Conservation (phyloP, 2,797 vertebrate genomes). For the Pangasius larnaudii region DNA sequence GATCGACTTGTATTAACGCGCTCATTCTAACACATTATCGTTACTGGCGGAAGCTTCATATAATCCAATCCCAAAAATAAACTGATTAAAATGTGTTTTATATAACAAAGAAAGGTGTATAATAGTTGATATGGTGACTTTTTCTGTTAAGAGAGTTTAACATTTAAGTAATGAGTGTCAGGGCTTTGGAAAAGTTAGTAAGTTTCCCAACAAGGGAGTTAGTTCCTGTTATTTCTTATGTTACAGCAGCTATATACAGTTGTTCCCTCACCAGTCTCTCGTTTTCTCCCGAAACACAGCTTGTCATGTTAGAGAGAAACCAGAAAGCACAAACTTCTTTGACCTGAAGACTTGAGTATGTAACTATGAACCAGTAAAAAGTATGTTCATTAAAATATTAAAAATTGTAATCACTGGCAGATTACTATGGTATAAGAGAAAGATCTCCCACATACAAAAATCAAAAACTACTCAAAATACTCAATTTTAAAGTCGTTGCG, state of each 20-base stretch:
- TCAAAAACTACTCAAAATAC: background rate
- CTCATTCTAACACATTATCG: background rate
- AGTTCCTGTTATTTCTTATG: background rate
- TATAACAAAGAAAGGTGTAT: no score
- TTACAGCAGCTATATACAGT: background rate
- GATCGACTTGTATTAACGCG: background rate
- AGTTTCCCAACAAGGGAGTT: background rate
- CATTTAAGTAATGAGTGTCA: background rate
- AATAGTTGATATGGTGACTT: background rate
- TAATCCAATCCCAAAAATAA: background rate
- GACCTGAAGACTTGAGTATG: background rate
- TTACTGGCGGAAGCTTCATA: background rate
- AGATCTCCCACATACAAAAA: background rate
- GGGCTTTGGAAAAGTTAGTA: background rate
- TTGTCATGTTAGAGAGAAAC: background rate
- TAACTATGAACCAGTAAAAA: background rate
- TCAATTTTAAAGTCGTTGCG: background rate
- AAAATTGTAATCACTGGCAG: background rate
- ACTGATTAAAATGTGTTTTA: background rate
- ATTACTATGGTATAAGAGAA: background rate
- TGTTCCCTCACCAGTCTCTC: background rate
- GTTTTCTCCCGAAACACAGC: background rate
- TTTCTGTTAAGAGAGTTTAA: background rate
- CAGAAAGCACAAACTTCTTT: background rate
- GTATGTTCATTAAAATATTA: background rate